Conservation (phyloP, 2,797 vertebrate species). For the Heteromormyrus szaboi region DNA sequence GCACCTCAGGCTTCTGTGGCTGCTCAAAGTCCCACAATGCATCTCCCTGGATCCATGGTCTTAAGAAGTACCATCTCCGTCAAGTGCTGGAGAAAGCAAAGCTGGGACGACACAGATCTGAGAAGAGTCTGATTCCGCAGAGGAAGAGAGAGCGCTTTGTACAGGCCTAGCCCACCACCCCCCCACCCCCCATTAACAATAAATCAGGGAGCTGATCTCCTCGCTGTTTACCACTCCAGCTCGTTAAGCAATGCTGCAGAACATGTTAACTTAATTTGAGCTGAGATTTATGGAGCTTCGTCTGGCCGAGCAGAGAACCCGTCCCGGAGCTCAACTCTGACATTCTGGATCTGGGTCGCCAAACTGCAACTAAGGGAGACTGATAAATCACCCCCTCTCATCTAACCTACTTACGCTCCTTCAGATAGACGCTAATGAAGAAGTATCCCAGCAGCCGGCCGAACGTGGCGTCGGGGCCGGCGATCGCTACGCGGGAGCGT, state of each 20-base stretch:
- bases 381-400: conserved; percentile 55
- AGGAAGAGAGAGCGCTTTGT: neutral
- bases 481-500: conserved; percentile 23
- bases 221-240: conserved; percentile 59
- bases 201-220: conserved; percentile 49
- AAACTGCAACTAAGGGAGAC: conserved; percentile 54
- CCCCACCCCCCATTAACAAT: conserved; percentile 35
- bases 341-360: conserved; percentile 46
- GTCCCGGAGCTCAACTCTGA: conserved; percentile 47
- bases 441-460: conserved; percentile 48
- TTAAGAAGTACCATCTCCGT: conserved; percentile 22
- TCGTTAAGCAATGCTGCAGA: conserved; percentile 63
- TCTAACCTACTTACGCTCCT: conserved; percentile 57
- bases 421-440: conserved; percentile 58
- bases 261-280: conserved; percentile 67
- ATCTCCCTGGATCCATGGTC: neutral
- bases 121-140: neutral
- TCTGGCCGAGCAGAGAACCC: conserved; percentile 37
- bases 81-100: conserved; percentile 35
- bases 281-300: conserved; percentile 56
- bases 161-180: conserved; percentile 40
- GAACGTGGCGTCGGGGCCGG: conserved; percentile 20
- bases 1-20: neutral
- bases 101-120: conserved; percentile 1
- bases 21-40: neutral